Evolutionary conservation across 1,140 invertebrate species (phyloP).

Genomic region (Cryptotermes secundus): DNA sequence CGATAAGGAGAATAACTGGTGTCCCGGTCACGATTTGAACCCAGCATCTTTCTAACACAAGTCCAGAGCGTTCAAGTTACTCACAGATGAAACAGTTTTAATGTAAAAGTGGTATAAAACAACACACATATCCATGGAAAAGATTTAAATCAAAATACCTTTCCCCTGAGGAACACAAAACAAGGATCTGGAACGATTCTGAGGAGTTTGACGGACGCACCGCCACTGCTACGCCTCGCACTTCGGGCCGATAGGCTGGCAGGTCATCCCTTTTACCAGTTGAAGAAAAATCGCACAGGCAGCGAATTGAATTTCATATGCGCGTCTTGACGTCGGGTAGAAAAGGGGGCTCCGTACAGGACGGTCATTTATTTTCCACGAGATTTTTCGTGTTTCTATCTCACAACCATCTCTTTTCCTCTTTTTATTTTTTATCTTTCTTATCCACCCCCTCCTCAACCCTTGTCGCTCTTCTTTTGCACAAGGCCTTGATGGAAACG

Average conservation of each 20-base stretch:
- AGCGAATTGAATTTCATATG: constrained; percentile 20
- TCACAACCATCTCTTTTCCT: background rate
- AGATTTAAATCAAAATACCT: no score
- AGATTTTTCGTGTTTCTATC: constrained; percentile 17
- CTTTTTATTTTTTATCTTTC: constrained; percentile 21
- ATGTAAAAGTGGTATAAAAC: no score
- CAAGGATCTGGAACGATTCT: no score
- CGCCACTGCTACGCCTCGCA: background rate
- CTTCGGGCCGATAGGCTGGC: background rate
- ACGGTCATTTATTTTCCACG: constrained; percentile 15
- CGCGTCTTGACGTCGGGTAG: background rate
- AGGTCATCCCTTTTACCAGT: constrained; percentile 14
- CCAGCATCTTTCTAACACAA: no score
- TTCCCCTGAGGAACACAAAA: no score
- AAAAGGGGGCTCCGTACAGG: background rate
- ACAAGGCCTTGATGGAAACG: constrained; percentile 11
- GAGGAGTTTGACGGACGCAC: background rate
- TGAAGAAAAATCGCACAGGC: constrained; percentile 10
- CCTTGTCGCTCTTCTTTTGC: background rate
- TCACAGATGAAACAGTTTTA: no score
- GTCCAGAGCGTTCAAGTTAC: no score
- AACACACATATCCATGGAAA: no score
- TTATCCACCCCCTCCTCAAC: background rate
- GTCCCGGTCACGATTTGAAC: no score
- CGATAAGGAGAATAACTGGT: no score